Evolutionary conservation across 1,140 invertebrate genomes (phyloP).

Genomic region (Drosophila micromelanica): DNA sequence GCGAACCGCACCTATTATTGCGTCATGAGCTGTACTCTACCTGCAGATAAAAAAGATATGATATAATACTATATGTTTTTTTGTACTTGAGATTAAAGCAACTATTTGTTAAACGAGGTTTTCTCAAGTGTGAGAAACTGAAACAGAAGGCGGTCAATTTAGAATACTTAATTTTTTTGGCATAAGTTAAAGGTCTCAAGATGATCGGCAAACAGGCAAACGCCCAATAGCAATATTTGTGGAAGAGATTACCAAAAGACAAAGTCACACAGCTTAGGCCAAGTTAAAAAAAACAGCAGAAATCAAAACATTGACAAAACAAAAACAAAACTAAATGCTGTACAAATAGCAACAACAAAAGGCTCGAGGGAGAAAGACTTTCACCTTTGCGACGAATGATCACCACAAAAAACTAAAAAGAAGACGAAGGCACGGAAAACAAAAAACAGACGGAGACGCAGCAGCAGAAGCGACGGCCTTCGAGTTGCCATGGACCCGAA

Average conservation of each 20-base stretch:
- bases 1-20: slow-evolving; percentile 26
- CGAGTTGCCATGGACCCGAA: slow-evolving; percentile 68
- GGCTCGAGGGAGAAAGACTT: slow-evolving; percentile 80
- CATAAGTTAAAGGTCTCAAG: neutral
- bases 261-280: slow-evolving; percentile 43
- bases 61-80: slow-evolving; percentile 24
- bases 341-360: slow-evolving; percentile 76
- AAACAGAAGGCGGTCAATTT: slow-evolving; percentile 3
- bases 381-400: slow-evolving; percentile 71
- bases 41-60: slow-evolving; percentile 18
- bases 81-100: neutral
- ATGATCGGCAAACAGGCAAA: slow-evolving; percentile 4
- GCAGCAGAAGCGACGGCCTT: slow-evolving; percentile 67
- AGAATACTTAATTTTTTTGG: slow-evolving; percentile 14
- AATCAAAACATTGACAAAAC: slow-evolving; percentile 64
- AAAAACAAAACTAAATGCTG: slow-evolving; percentile 68
- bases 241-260: slow-evolving; percentile 59
- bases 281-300: slow-evolving; percentile 50
- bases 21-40: slow-evolving; percentile 4
- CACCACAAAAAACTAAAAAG: slow-evolving; percentile 32
- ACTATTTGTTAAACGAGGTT: neutral
- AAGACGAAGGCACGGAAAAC: slow-evolving; percentile 14
- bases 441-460: slow-evolving; percentile 22
- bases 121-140: slow-evolving; percentile 27
- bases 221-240: slow-evolving; percentile 46